phyloP scores from a whole-genome alignment of 64 coral and sea anemone genomes.

The Montipora cactus region DNA sequence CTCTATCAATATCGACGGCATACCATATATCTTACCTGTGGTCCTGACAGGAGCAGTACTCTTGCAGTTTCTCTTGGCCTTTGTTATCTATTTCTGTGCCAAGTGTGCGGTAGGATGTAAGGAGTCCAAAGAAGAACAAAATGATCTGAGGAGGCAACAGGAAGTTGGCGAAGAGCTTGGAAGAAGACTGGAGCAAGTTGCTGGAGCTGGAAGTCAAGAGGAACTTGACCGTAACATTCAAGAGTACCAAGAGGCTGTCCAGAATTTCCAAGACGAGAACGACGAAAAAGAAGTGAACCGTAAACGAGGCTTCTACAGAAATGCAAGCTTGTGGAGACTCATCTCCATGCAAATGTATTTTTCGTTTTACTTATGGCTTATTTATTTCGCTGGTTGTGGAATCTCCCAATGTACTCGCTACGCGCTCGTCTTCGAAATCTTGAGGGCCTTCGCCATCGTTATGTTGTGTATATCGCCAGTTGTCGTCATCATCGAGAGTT shows the following conservation, averaged over 20 bases:
- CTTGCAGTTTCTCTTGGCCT: constrained; percentile 63
- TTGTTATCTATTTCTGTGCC: constrained; percentile 46
- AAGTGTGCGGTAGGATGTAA: constrained; percentile 58
- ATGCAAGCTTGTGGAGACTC: constrained; percentile 57
- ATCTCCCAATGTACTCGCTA: constrained; percentile 59
- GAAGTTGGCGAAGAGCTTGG: constrained; percentile 51
- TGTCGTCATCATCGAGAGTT: constrained; percentile 75
- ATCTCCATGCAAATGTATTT: constrained; percentile 80
- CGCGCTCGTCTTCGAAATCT: constrained; percentile 48
- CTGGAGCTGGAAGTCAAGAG: constrained; percentile 58
- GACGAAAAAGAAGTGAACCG: constrained; percentile 61
- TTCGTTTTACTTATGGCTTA: constrained; percentile 83
- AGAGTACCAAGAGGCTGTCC: constrained; percentile 57
- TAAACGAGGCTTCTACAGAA: constrained; percentile 60
- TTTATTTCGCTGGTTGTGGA: constrained; percentile 71
- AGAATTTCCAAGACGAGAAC: constrained; percentile 61
- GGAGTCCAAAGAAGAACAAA: constrained; percentile 10
- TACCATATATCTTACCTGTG: constrained; percentile 43
- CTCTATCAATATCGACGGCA: constrained; percentile 72
- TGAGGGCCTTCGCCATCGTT: constrained; percentile 59
- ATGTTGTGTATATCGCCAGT: constrained; percentile 70
- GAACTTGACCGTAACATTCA: constrained; percentile 67
- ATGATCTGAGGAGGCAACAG: constrained; percentile 44
- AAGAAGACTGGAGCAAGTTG: constrained; percentile 55
- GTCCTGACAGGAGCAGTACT: constrained; percentile 51